phyloP scores from a whole-genome alignment of 1,140 invertebrate genomes.

The Euwallacea similis region DNA sequence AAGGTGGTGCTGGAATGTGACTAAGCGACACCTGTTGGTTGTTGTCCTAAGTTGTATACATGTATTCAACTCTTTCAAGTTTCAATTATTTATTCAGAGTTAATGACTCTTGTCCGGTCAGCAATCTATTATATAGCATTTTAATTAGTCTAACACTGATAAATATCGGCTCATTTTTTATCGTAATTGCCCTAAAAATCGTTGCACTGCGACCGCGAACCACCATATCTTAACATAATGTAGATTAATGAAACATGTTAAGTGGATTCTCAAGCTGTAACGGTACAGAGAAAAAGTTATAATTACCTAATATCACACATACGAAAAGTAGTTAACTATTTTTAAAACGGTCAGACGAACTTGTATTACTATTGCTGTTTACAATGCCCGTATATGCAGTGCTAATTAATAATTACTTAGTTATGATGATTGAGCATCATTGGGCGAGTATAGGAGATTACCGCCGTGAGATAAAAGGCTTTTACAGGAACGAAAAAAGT shows the following conservation, averaged over 20 bases:
- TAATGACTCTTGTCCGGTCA: too few species aligned
- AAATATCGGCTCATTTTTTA: conserved; percentile 22
- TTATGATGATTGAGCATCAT: too few species aligned
- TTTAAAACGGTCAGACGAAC: conserved; percentile 6
- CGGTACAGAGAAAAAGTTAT: conserved; percentile 26
- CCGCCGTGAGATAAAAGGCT: too few species aligned
- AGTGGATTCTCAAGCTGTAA: conserved; percentile 28
- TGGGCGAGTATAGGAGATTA: too few species aligned
- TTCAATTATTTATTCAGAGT: too few species aligned
- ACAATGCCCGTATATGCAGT: too few species aligned
- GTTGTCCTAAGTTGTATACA: too few species aligned
- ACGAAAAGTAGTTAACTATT: conserved; percentile 10
- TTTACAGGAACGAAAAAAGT: too few species aligned
- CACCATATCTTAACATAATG: conserved; percentile 15
- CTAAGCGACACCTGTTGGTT: too few species aligned
- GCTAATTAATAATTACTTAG: too few species aligned
- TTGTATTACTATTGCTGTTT: neutral
- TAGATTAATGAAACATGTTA: conserved; percentile 30
- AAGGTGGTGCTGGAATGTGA: too few species aligned
- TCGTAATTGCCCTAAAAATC: conserved; percentile 24
- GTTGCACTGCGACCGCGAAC: conserved; percentile 19
- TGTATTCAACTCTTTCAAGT: too few species aligned
- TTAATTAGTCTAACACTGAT: conserved; percentile 21
- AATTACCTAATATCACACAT: conserved; percentile 30
- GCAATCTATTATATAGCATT: neutral